These are phyloP conservation scores for Acestrorhynchus altus DNA, from an alignment of 2,797 vertebrate species.

Conservation along the genomic window DNA sequence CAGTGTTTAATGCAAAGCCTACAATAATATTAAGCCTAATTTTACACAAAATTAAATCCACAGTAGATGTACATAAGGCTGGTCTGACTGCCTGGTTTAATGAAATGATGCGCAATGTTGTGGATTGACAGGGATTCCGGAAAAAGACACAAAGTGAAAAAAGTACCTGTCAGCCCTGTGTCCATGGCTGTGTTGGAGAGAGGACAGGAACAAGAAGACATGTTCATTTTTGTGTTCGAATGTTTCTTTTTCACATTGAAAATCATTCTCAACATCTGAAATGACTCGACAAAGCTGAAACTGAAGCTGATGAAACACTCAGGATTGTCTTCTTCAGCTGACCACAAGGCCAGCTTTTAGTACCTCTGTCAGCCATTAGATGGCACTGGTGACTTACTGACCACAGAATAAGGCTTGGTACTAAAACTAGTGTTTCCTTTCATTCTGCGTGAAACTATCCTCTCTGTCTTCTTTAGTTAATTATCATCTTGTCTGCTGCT, in stretches of 20 bases:
- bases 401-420: constrained; percentile 10
- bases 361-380: constrained; percentile 48
- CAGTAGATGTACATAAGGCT: constrained; percentile 21
- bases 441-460: constrained; percentile 38
- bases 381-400: constrained; percentile 56
- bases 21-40: not conserved
- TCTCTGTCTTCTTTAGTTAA: constrained; percentile 44
- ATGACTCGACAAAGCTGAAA: not conserved
- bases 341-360: not conserved
- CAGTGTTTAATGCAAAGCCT: not conserved
- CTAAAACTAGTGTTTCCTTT: constrained; percentile 29
- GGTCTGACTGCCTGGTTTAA: constrained; percentile 33
- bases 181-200: constrained; percentile 90
- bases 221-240: constrained; percentile 29
- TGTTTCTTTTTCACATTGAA: not conserved
- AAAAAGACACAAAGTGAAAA: constrained; percentile 50
- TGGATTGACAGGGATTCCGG: constrained; percentile 29
- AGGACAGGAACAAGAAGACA: constrained; percentile 66
- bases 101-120: constrained; percentile 24
- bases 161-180: constrained; percentile 97
- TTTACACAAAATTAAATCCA: not conserved
- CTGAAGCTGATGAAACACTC: not conserved
- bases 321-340: not conserved
- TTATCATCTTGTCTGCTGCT: constrained; percentile 56
- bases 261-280: not conserved